Percentiles rank a stretch among this genome's conserved stretches.
phyloP scores from a whole-genome alignment of 1,140 invertebrate species.

The Gryllus bimaculatus region DNA sequence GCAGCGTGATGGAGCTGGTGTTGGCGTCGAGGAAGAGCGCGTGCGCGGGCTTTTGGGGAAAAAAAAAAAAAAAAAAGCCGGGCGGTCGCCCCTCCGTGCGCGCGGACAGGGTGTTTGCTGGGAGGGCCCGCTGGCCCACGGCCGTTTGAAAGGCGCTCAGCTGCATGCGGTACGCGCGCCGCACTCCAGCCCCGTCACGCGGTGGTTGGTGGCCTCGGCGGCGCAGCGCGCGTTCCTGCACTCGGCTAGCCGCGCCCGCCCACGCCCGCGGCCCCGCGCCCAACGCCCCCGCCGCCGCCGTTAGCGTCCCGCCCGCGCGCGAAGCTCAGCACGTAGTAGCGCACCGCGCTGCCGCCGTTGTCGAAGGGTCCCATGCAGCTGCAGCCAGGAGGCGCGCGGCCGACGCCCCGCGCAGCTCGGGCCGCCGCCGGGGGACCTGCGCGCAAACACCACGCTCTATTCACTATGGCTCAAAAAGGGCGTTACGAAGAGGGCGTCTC shows the following conservation, averaged over 20 bases:
- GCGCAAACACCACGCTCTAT: not conserved
- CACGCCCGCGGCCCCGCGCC: too few species aligned
- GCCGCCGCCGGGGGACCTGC: slow-evolving; percentile 30
- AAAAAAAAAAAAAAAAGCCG: too few species aligned
- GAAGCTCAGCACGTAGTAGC: slow-evolving; percentile 29
- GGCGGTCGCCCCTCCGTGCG: slow-evolving; percentile 37
- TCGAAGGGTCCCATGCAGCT: slow-evolving; percentile 32
- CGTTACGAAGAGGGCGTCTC: too few species aligned
- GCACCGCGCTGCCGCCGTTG: slow-evolving; percentile 29
- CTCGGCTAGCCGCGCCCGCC: slow-evolving; percentile 21
- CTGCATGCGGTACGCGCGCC: slow-evolving; percentile 41
- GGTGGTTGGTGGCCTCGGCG: slow-evolving; percentile 21
- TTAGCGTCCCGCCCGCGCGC: slow-evolving; percentile 20
- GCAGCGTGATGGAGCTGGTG: slow-evolving; percentile 39
- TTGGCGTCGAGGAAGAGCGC: slow-evolving; percentile 33
- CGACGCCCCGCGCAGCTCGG: slow-evolving; percentile 27
- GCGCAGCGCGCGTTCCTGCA: slow-evolving; percentile 34
- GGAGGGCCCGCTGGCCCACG: slow-evolving; percentile 36
- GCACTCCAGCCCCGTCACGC: slow-evolving; percentile 38
- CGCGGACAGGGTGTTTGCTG: slow-evolving; percentile 36
- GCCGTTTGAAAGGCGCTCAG: slow-evolving; percentile 35
- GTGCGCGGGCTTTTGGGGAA: slow-evolving; percentile 26
- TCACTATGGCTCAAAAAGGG: too few species aligned
- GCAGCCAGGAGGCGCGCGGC: slow-evolving; percentile 27
- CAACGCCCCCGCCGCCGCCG: too few species aligned